Conservation (phyloP, 53 echinoderm and acorn worm species). For the Paracentrotus lividus region DNA sequence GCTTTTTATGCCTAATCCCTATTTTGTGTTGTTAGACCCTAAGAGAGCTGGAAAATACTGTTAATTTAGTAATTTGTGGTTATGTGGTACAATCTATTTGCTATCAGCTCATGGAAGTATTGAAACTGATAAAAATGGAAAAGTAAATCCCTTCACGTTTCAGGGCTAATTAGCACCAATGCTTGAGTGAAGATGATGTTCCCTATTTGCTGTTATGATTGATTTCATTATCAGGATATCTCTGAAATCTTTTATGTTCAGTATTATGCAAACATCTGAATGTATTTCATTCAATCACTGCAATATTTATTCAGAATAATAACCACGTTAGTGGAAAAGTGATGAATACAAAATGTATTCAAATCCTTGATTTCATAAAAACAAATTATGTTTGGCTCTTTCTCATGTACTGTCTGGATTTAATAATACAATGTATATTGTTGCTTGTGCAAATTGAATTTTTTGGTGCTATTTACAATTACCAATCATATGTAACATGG, state of each 20-base stretch:
- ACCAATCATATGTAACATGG: no score
- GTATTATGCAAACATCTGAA: no score
- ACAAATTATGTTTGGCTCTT: no score
- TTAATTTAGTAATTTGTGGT: constrained; percentile 20
- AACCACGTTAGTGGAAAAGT: no score
- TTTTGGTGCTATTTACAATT: no score
- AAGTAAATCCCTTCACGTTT: background rate
- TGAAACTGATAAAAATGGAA: background rate
- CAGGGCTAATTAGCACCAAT: background rate
- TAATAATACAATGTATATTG: no score
- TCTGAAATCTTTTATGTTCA: background rate
- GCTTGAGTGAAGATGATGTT: background rate
- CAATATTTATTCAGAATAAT: no score
- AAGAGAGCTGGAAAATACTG: background rate
- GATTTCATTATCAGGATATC: background rate
- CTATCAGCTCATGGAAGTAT: background rate
- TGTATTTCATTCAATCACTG: no score
- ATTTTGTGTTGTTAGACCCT: background rate
- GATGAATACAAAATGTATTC: no score
- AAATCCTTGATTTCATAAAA: no score
- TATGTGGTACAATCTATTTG: background rate
- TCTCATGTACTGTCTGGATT: no score
- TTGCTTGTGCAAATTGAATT: no score
- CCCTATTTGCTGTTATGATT: background rate
- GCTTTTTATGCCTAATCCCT: background rate